phyloP scores from a whole-genome alignment of 2,888 invertebrate genomes.

The Copidosoma aretas region DNA sequence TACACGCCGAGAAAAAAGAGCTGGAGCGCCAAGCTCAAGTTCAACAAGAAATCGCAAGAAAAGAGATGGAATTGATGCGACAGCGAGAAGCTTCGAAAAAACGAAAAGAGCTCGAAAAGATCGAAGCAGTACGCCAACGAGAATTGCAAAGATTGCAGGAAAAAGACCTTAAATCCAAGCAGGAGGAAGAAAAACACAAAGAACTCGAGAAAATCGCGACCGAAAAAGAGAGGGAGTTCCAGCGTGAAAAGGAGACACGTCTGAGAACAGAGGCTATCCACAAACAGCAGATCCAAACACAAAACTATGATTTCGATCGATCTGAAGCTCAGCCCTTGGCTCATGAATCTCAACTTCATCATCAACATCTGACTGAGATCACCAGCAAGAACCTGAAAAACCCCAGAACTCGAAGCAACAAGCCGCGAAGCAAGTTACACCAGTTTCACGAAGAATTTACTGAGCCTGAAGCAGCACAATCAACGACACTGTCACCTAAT shows the following conservation, averaged over 20 bases:
- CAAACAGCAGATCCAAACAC: constrained; percentile 21
- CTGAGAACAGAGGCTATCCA: background rate
- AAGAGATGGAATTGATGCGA: constrained; percentile 53
- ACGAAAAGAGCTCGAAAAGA: constrained; percentile 52
- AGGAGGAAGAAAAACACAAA: constrained; percentile 47
- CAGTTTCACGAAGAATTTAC: constrained; percentile 33
- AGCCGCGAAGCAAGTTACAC: constrained; percentile 43
- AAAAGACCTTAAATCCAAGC: constrained; percentile 52
- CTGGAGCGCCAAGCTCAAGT: constrained; percentile 52
- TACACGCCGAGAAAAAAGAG: constrained; percentile 54
- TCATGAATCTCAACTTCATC: constrained; percentile 48
- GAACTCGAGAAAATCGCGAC: constrained; percentile 48
- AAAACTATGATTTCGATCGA: constrained; percentile 29
- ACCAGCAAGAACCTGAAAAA: constrained; percentile 42
- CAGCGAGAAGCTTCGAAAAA: constrained; percentile 55
- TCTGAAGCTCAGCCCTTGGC: constrained; percentile 48
- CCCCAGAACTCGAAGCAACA: constrained; percentile 37
- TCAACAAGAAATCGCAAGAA: constrained; percentile 48
- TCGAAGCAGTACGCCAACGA: constrained; percentile 52
- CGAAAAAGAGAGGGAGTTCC: constrained; percentile 49
- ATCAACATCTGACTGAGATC: constrained; percentile 50
- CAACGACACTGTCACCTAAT: constrained; percentile 67
- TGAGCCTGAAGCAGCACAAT: constrained; percentile 17
- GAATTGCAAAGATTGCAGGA: constrained; percentile 54
- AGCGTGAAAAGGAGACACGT: background rate